Evolutionary conservation across 2,888 invertebrate species (phyloP).

Genomic region (Meliscaeva auricollis): DNA sequence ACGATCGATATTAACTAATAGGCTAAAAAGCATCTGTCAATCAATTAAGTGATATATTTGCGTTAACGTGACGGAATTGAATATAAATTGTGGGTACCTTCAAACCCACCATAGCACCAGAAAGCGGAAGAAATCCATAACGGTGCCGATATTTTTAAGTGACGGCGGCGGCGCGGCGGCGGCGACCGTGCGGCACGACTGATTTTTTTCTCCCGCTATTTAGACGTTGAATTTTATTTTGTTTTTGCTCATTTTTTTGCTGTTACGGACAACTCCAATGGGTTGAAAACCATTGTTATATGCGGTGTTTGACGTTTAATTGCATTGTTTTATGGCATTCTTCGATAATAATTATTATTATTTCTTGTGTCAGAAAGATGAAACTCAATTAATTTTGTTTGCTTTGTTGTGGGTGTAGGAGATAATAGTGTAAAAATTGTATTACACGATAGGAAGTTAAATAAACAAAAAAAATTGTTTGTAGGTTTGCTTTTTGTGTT

Average conservation of each 20-base stretch:
- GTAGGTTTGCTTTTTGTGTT: constrained; percentile 1
- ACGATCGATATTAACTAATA: constrained; percentile 17
- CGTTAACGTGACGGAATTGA: constrained; percentile 24
- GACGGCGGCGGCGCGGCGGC: neutral
- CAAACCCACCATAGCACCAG: neutral
- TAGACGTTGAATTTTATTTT: neutral
- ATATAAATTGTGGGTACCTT: neutral
- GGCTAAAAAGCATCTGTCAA: constrained; percentile 42
- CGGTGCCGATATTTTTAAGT: neutral
- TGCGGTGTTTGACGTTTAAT: constrained; percentile 30
- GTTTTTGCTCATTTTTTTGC: neutral
- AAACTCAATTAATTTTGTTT: constrained; percentile 49
- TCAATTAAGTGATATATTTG: constrained; percentile 55
- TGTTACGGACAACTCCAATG: constrained; percentile 23
- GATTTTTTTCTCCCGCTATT: constrained; percentile 46
- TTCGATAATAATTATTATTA: constrained; percentile 32
- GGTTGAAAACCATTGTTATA: constrained; percentile 32
- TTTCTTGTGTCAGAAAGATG: constrained; percentile 41
- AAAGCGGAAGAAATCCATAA: constrained; percentile 66
- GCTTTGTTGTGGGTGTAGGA: constrained; percentile 55
- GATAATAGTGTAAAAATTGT: constrained; percentile 49
- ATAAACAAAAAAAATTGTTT: constrained; percentile 16
- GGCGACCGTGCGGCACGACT: neutral
- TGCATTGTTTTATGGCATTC: constrained; percentile 57
- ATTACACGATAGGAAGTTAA: constrained; percentile 43